These are phyloP conservation scores for Pteria penguin DNA, from an alignment of 2,888 invertebrate genomes.

Conservation along the genomic window DNA sequence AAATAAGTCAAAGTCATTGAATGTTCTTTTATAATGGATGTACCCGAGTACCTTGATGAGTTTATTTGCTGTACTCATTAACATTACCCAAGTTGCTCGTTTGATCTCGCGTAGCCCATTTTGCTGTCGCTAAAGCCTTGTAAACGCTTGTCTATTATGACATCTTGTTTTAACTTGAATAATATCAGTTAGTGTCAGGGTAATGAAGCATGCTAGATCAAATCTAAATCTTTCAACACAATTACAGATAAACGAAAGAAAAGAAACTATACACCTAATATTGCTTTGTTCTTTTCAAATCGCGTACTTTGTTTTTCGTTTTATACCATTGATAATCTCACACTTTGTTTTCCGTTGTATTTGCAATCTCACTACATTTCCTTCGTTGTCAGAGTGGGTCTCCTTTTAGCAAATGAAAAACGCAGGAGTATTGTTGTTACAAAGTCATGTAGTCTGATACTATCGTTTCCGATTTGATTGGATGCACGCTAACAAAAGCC, in stretches of 20 bases:
- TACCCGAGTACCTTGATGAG: neutral
- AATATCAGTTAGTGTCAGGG: constrained; percentile 1
- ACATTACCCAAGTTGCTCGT: neutral
- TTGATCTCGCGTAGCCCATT: neutral
- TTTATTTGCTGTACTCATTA: neutral
- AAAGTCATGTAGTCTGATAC: constrained; percentile 34
- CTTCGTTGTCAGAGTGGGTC: constrained; percentile 29
- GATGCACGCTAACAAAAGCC: constrained; percentile 37
- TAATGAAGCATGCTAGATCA: constrained; percentile 34
- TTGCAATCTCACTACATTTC: constrained; percentile 29
- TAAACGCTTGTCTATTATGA: neutral
- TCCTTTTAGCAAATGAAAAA: constrained; percentile 39
- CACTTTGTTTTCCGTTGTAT: constrained; percentile 26
- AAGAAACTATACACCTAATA: constrained; percentile 22
- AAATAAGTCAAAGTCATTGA: too few species aligned
- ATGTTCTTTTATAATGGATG: too few species aligned
- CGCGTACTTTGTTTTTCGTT: constrained; percentile 27
- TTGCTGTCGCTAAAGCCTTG: neutral
- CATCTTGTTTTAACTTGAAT: constrained; percentile 16
- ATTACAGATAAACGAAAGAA: constrained; percentile 29
- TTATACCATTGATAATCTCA: constrained; percentile 25
- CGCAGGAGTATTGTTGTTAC: constrained; percentile 36
- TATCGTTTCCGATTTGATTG: constrained; percentile 39
- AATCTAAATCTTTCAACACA: constrained; percentile 35
- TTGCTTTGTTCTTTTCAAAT: constrained; percentile 29